Evolutionary conservation across 1,140 invertebrate species (phyloP).

Genomic region (Sitodiplosis mosellana): DNA sequence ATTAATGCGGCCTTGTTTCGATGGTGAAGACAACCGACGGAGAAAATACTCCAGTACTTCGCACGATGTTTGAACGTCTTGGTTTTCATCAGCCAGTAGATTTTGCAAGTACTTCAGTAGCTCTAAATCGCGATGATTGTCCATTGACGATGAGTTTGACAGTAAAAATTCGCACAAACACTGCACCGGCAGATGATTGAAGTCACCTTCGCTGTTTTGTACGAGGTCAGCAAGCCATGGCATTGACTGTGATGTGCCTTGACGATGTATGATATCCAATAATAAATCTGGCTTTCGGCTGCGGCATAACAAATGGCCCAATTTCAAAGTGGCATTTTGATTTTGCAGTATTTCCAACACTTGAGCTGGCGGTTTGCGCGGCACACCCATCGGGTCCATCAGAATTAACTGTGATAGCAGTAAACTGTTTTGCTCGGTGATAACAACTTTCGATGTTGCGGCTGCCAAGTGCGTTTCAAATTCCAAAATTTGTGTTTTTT

Average conservation of each 20-base stretch:
- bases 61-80: conserved; percentile 38
- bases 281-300: conserved; percentile 82
- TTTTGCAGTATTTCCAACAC: conserved; percentile 66
- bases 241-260: conserved; percentile 80
- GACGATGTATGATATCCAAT: conserved; percentile 78
- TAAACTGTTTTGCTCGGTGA: conserved; percentile 79
- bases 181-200: conserved; percentile 60
- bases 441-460: conserved; percentile 63
- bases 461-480: conserved; percentile 88
- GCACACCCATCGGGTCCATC: conserved; percentile 59
- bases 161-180: conserved; percentile 91
- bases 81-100: conserved; percentile 38
- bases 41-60: conserved; percentile 89
- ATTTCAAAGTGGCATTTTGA: conserved; percentile 55
- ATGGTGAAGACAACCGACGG: conserved; percentile 62
- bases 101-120: conserved; percentile 56
- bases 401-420: conserved; percentile 64
- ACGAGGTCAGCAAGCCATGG: conserved; percentile 92
- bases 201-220: conserved; percentile 60
- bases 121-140: conserved; percentile 34
- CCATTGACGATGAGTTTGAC: conserved; percentile 17
- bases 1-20: conserved; percentile 51
- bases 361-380: conserved; percentile 38
- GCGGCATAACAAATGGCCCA: conserved; percentile 81
- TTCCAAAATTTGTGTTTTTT: conserved; percentile 71